phyloP scores from a whole-genome alignment of 2,888 invertebrate species.

The Stenodera caucasica region DNA sequence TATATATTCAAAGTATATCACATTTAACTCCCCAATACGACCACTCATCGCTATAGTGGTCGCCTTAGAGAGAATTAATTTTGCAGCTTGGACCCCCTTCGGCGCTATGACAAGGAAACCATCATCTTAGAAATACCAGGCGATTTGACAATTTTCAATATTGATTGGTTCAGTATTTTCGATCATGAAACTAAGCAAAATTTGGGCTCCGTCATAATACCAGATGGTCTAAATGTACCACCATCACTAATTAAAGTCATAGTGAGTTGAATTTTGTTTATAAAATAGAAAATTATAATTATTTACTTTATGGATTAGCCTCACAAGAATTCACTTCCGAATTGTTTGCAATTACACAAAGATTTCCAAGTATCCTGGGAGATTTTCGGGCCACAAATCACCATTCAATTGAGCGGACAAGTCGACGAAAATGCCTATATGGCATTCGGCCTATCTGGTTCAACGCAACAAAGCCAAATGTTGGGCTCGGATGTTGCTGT shows the following conservation, averaged over 20 bases:
- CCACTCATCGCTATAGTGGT: no score
- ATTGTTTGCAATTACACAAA: slow-evolving; percentile 84
- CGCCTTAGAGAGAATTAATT: no score
- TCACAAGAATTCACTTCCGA: slow-evolving; percentile 70
- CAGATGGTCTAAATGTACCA: slow-evolving; percentile 82
- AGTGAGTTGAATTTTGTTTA: slow-evolving; percentile 41
- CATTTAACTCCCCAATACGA: no score
- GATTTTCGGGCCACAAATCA: slow-evolving; percentile 85
- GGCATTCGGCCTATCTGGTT: slow-evolving; percentile 86
- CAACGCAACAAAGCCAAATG: slow-evolving; percentile 72
- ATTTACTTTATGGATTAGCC: slow-evolving; percentile 47
- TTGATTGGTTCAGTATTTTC: slow-evolving; percentile 83
- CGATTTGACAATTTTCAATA: slow-evolving; percentile 76
- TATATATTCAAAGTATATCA: no score
- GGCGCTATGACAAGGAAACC: slow-evolving; percentile 72
- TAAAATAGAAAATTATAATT: neutral
- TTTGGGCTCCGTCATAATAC: slow-evolving; percentile 74
- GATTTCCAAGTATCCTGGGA: slow-evolving; percentile 87
- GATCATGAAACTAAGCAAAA: slow-evolving; percentile 70
- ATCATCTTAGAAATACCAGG: slow-evolving; percentile 78
- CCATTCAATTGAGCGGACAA: slow-evolving; percentile 80
- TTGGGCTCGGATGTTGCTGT: slow-evolving; percentile 82
- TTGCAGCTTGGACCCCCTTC: slow-evolving; percentile 74
- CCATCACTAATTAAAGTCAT: slow-evolving; percentile 73
- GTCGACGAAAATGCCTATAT: slow-evolving; percentile 78